A percentile compares a stretch with the other conserved stretches of the same genome.
Evolutionary conservation across 2,888 invertebrate species (phyloP).

Genomic region (Ochropleura leucogaster): DNA sequence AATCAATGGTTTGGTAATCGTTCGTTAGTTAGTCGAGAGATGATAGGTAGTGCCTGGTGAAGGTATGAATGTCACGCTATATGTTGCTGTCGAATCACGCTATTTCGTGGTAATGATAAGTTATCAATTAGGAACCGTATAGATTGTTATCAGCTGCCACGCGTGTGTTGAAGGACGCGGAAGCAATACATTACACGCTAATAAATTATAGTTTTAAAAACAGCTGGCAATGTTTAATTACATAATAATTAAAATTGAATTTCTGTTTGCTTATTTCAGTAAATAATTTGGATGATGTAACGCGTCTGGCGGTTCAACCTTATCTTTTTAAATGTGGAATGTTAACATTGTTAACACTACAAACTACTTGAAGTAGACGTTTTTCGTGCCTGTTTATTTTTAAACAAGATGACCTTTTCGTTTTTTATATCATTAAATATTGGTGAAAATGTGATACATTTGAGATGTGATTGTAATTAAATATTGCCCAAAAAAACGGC

Average conservation of each 20-base stretch:
- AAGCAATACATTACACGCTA: neutral
- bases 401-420: too few species aligned
- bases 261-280: neutral
- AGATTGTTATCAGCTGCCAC: constrained; percentile 37
- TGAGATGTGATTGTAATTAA: too few species aligned
- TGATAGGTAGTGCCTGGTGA: constrained; percentile 22
- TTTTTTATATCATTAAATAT: too few species aligned
- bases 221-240: constrained; percentile 19
- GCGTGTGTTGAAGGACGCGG: constrained; percentile 33
- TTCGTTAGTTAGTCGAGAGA: constrained; percentile 13
- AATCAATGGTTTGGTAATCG: constrained; percentile 1
- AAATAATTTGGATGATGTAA: neutral
- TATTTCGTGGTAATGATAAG: constrained; percentile 35
- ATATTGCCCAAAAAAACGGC: too few species aligned
- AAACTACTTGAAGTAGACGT: neutral
- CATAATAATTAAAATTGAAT: neutral
- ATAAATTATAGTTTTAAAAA: constrained; percentile 9
- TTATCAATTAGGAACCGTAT: constrained; percentile 28
- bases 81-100: constrained; percentile 35
- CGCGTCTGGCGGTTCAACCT: neutral
- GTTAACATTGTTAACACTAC: neutral
- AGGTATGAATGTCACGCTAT: constrained; percentile 25
- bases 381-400: neutral
- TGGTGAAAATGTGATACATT: too few species aligned
- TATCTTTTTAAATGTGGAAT: neutral